Evolutionary conservation across 1,140 invertebrate species (phyloP), one percentile per base, ranked within the genome.

Genomic region (Scaptodrosophila lebanonensis): DNA sequence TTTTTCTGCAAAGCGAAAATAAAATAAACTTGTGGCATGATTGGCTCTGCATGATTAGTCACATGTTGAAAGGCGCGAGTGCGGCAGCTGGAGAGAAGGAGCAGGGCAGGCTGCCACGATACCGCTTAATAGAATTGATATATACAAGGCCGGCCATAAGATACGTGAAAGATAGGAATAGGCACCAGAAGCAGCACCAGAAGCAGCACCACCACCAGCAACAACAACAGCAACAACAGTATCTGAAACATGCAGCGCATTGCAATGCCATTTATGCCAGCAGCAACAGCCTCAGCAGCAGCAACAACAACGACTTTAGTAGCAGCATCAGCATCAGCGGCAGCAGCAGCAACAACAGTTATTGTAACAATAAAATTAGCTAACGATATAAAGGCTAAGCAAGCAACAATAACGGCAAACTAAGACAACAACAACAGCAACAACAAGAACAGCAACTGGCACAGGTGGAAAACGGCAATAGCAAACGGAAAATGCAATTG

Each of bases 301-400:
- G 57, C 58, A 50, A 35, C 64, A 65, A 32, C 70, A 79, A 75
- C 75, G 75, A 82, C 73, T n/a, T n/a, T n/a, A n/a, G n/a, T 56
- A 32, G 51, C 50, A 35, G n/a, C 40, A 38, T 48, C 40, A 53
- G 33, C 40, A 32, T 25, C 13, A 8, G 12, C 40, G 25, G 49
- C 27, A 17, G 57, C 58, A 50, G 42, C 64, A 65, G 36, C 70
- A 79, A 75, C 75, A 82, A 82, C 73, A 82, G 73, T 79, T 79
- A 79, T 79, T 82, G 73, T 79, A 79, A 79, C 75, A 79, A 79
- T n/a, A n/a, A n/a, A n/a, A n/a, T n/a, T n/a, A n/a, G n/a, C n/a
- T n/a, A n/a, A n/a, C n/a, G n/a, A n/a, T 77, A 77, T 79, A 66
- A 29, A 29, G 27, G 27, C 27, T 29, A 29, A 9, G 9, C 27